A percentile compares a stretch with the other conserved stretches of the same genome.
phyloP scores from a whole-genome alignment of 2,113 vertebrate species.

The Hippocampus comes region DNA sequence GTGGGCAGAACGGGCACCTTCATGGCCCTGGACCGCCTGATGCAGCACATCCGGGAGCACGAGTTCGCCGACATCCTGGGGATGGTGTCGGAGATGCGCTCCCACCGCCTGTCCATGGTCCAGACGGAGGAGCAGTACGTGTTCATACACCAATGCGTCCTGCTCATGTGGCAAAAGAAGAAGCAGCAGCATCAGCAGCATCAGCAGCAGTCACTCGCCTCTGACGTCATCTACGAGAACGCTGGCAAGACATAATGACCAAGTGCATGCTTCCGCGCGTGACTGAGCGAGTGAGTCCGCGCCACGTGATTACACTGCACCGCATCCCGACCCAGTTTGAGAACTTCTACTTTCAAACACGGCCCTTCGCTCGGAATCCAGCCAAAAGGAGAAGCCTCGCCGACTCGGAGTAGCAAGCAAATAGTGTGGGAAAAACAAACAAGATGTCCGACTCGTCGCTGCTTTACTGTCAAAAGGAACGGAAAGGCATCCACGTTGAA shows the following conservation, averaged over 20 bases:
- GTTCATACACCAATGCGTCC: conserved; percentile 96
- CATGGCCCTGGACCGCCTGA: conserved; percentile 90
- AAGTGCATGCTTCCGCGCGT: not conserved
- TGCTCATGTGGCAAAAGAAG: conserved; percentile 94
- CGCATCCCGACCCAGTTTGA: not conserved
- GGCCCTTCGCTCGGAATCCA: conserved; percentile 4
- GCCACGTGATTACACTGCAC: not conserved
- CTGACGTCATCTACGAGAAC: conserved; percentile 92
- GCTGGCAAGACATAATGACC: conserved; percentile 86
- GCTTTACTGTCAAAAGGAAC: not conserved
- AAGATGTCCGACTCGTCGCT: not conserved
- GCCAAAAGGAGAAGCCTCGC: not conserved
- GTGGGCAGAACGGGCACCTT: conserved; percentile 94
- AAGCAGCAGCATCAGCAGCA: conserved; percentile 90
- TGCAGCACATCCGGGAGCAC: conserved; percentile 92
- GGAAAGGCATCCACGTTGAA: not conserved
- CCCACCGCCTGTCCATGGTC: conserved; percentile 94
- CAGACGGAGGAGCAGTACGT: conserved; percentile 98
- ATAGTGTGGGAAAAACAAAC: not conserved
- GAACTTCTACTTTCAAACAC: not conserved
- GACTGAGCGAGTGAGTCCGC: not conserved
- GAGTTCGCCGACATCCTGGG: conserved; percentile 90
- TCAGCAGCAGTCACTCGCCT: conserved; percentile 86
- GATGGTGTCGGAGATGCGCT: conserved; percentile 90
- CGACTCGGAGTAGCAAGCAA: not conserved